Conservation (phyloP, 2,797 vertebrate species). For the Perodicticus potto region DNA sequence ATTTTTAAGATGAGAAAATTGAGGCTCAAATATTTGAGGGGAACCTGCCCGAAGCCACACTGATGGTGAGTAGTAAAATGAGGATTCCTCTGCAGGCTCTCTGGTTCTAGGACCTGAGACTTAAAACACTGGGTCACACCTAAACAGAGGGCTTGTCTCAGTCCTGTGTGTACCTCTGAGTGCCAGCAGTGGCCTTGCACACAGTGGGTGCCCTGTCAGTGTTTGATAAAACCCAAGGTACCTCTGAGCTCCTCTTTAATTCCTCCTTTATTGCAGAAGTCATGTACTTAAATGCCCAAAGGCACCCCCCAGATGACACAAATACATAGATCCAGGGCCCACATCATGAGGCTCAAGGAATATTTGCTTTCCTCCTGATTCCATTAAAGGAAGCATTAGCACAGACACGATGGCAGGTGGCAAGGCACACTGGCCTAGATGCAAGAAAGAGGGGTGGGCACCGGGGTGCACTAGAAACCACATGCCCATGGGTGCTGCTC, state of each 20-base stretch:
- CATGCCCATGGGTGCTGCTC: neutral
- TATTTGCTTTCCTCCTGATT: neutral
- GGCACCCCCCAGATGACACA: neutral
- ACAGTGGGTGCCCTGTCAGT: neutral
- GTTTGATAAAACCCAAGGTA: neutral
- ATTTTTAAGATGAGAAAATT: neutral
- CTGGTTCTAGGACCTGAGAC: neutral
- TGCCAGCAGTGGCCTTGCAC: neutral
- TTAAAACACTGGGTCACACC: neutral
- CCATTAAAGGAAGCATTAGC: neutral
- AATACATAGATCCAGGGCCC: neutral
- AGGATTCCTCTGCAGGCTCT: neutral
- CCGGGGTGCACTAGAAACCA: no score
- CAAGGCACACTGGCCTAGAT: neutral
- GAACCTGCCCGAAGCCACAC: neutral
- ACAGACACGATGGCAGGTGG: no score
- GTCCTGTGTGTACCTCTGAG: neutral
- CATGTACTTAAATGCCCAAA: neutral
- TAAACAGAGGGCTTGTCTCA: neutral
- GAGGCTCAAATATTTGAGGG: neutral
- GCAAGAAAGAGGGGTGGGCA: no score
- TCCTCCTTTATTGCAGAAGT: neutral
- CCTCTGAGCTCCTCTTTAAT: neutral
- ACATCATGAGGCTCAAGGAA: rapidly evolving
- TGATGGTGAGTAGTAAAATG: no score